phyloP scores from a whole-genome alignment of 2,113 vertebrate genomes.

The Agapornis roseicollis region DNA sequence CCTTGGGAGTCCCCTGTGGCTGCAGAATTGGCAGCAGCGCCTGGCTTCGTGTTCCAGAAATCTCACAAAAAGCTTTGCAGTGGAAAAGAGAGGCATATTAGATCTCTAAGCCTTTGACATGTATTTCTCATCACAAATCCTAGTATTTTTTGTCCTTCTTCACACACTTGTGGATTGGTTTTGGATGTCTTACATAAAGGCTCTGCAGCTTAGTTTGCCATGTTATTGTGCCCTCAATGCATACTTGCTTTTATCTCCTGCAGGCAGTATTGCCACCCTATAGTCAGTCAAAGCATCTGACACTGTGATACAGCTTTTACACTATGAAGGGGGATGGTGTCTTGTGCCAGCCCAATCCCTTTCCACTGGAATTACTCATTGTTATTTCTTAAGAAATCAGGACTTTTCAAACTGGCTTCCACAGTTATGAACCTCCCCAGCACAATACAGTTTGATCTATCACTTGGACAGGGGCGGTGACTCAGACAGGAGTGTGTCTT shows the following conservation, averaged over 20 bases:
- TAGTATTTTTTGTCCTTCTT: background rate
- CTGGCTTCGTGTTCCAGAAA: background rate
- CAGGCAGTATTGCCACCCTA: background rate
- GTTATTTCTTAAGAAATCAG: background rate
- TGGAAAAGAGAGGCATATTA: background rate
- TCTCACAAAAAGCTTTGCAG: background rate
- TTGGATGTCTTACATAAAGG: background rate
- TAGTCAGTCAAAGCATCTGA: background rate
- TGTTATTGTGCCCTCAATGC: background rate
- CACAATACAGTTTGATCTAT: background rate
- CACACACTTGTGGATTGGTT: background rate
- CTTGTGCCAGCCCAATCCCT: background rate
- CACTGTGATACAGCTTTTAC: background rate
- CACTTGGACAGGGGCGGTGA: background rate
- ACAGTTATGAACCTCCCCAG: background rate
- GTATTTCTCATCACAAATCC: background rate
- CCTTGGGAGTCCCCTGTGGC: slow-evolving; percentile 4
- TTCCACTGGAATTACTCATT: background rate
- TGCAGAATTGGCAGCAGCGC: slow-evolving; percentile 18
- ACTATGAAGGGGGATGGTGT: background rate
- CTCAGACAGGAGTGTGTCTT: background rate
- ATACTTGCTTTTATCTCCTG: background rate
- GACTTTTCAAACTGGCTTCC: slow-evolving; percentile 1
- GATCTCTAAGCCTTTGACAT: background rate
- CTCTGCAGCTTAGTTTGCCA: background rate